These are phyloP conservation scores for Philonicus albiceps DNA, from an alignment of 2,888 invertebrate genomes.

Conservation along the genomic window DNA sequence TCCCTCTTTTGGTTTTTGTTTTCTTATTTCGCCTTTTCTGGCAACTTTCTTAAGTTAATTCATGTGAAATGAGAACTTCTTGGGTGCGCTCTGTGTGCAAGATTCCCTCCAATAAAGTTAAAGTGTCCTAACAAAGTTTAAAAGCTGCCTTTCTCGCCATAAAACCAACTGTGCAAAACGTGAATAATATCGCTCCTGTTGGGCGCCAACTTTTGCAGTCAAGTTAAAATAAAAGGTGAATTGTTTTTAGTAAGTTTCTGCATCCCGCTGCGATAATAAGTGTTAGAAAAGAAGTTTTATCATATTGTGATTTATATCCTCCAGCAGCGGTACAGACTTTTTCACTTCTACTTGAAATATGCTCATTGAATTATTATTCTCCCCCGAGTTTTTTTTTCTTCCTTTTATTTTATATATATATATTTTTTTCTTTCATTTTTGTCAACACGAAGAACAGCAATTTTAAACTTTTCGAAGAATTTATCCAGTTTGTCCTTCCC, in stretches of 20 bases:
- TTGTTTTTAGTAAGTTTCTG: constrained; percentile 27
- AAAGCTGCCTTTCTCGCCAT: constrained; percentile 44
- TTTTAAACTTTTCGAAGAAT: not conserved
- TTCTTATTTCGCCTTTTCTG: constrained; percentile 19
- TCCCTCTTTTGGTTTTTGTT: not conserved
- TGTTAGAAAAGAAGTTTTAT: constrained; percentile 32
- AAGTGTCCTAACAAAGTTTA: constrained; percentile 47
- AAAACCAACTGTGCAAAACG: constrained; percentile 37
- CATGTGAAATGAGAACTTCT: constrained; percentile 42
- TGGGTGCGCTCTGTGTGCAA: not conserved
- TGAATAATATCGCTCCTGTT: constrained; percentile 31
- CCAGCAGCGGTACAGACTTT: not conserved
- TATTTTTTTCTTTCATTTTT: not conserved
- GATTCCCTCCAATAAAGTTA: constrained; percentile 45
- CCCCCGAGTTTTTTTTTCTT: not conserved
- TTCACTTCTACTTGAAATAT: constrained; percentile 1
- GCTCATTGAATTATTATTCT: constrained; percentile 1
- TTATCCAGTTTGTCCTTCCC: not conserved
- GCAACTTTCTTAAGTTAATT: constrained; percentile 46
- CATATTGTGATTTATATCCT: constrained; percentile 27
- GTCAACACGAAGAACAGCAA: not conserved
- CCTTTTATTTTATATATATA: too few relatives aligned
- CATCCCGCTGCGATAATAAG: constrained; percentile 26
- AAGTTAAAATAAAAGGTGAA: constrained; percentile 26
- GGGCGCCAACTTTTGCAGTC: constrained; percentile 20